Evolutionary conservation across 2,797 vertebrate species (phyloP), one percentile per base, ranked within the genome.

Genomic region (Trachops cirrhosus): DNA sequence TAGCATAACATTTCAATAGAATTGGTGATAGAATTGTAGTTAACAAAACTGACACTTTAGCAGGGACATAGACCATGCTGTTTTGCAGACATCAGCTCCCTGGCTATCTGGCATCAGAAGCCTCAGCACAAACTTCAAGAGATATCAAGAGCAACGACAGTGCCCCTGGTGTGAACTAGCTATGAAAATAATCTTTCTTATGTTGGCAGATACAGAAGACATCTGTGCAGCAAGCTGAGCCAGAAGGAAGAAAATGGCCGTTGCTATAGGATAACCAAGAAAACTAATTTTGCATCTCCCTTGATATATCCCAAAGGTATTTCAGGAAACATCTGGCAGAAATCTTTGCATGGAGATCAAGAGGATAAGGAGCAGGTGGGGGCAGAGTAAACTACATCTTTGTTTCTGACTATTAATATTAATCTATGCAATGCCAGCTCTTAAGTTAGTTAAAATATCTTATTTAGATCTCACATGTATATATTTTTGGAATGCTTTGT

Each of bases 211-310:
- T 68, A 95, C 26, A 89, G 74, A 94, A 73, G 96, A 95, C 96
- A 96, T 96, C 96, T 97, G 96, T 95, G 89, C 54, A 89, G 78
- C 46, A 95, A 80, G 48, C 88, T 80, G 93, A 97, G 91, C 94
- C 93, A 96, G 86, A 92, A 93, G 71, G 64, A 54, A 79, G 37
- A 82, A 88, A 95, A 85, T 85, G 54, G 46, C 50, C 89, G 70
- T 85, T 92, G 64, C 71, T 88, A 18, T 75, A 86, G 88, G 83
- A 89, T 75, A 96, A 86, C 86, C 77, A 74, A 89, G 86, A 75
- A 62, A 73, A 73, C 50, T 73, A 52, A 77, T 90, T 68, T 82
- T 86, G 32, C 62, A 52, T 18, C 19, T 75, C 32, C 41, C 39
- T 64, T 95, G 83, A 86, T 78, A 86, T 50, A 67, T 62, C 78